Evolutionary conservation across 1,140 invertebrate species (phyloP).

Genomic region (Neotoxoptera formosana): DNA sequence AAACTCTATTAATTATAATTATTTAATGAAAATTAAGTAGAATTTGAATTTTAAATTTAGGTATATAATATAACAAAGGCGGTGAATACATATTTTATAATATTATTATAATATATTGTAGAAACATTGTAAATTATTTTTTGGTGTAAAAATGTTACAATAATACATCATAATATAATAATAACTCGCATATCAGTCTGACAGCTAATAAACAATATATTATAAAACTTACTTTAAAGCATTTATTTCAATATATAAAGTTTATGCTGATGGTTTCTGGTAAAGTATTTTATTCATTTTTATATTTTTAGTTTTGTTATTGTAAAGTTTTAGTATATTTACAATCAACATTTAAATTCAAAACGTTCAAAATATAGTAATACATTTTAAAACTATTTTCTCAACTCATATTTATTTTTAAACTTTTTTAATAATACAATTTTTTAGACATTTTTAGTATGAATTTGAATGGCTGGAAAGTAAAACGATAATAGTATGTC

Average conservation of each 20-base stretch:
- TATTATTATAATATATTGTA: not conserved
- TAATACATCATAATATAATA: not conserved
- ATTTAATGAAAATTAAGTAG: not conserved
- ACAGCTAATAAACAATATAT: slow-evolving; percentile 23
- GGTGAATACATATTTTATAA: not conserved
- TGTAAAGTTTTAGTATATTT: slow-evolving; percentile 21
- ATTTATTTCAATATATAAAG: slow-evolving; percentile 1
- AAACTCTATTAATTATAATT: not conserved
- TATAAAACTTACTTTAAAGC: slow-evolving; percentile 28
- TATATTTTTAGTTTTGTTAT: not conserved
- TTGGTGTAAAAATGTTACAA: not conserved
- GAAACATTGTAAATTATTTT: not conserved
- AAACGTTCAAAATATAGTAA: slow-evolving; percentile 5
- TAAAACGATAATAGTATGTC: not conserved
- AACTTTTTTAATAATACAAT: not conserved
- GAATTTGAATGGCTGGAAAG: not conserved
- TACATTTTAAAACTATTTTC: slow-evolving; percentile 1
- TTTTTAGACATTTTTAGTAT: not conserved
- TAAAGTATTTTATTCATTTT: not conserved
- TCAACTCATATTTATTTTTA: slow-evolving; percentile 5
- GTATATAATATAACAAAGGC: not conserved
- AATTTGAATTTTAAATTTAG: not conserved
- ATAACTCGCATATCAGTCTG: not conserved
- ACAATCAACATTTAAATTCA: not conserved
- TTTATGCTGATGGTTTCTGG: not conserved